A percentile compares a stretch with the other conserved stretches of the same genome.
Conservation (phyloP, 2,113 vertebrate species). For the Leucosticte australis region DNA sequence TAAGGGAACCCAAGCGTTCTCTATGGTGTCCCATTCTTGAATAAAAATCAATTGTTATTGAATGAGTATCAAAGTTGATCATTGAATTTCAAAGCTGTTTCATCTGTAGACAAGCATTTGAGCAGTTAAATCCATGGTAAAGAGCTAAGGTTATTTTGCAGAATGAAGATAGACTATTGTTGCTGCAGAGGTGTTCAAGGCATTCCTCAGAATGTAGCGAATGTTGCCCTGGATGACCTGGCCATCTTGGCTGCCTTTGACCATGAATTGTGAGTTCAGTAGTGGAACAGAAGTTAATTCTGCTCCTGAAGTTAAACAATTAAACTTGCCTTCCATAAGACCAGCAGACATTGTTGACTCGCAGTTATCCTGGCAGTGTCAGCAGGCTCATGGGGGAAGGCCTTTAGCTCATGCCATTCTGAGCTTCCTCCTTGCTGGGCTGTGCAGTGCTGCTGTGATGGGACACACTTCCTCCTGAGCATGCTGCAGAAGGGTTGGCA, state of each 20-base stretch:
- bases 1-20: not conserved
- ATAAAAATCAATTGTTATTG: not conserved
- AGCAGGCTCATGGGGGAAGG: fast-evolving
- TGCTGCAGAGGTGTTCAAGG: not conserved
- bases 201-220: fast-evolving
- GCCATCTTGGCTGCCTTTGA: not conserved
- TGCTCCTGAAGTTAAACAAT: not conserved
- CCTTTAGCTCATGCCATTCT: not conserved
- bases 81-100: not conserved
- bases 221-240: not conserved
- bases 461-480: not conserved
- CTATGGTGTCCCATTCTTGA: not conserved
- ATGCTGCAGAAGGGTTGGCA: not conserved
- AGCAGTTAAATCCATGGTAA: not conserved
- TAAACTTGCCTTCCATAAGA: not conserved
- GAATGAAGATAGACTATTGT: not conserved
- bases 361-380: fast-evolving
- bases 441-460: not conserved
- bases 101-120: not conserved
- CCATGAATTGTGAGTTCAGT: not conserved
- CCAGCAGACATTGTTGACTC: fast-evolving
- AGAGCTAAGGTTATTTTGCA: not conserved
- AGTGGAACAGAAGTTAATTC: not conserved
- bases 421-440: not conserved
- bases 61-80: not conserved